Conservation (phyloP, 1,140 invertebrate genomes). For the Maconellicoccus hirsutus region DNA sequence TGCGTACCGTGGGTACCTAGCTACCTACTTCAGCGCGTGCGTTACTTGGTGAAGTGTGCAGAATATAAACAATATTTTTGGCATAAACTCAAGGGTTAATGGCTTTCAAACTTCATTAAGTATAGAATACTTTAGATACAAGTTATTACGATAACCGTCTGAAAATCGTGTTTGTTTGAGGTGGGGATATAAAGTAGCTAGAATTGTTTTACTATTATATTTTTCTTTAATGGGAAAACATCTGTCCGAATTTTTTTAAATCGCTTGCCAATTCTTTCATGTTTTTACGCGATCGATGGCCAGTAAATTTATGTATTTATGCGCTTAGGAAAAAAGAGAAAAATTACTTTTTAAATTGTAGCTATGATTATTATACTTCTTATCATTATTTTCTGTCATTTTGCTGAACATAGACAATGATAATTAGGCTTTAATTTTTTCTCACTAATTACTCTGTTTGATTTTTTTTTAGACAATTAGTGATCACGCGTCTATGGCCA, state of each 20-base stretch:
- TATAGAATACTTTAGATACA: not conserved
- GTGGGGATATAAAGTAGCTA: not conserved
- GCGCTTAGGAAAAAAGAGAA: too few species aligned
- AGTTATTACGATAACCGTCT: not conserved
- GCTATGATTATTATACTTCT: too few species aligned
- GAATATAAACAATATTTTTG: constrained; percentile 5
- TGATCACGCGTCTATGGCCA: constrained; percentile 35
- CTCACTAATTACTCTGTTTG: not conserved
- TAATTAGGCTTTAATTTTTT: too few species aligned
- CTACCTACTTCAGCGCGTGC: too few species aligned
- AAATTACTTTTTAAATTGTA: too few species aligned
- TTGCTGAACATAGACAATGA: too few species aligned
- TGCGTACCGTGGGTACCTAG: too few species aligned
- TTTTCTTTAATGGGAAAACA: not conserved
- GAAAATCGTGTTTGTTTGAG: not conserved
- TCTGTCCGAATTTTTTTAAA: not conserved
- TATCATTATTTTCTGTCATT: too few species aligned
- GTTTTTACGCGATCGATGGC: not conserved
- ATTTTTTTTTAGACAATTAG: constrained; percentile 33
- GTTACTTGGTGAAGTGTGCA: not conserved
- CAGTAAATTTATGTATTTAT: not conserved
- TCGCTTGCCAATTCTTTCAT: not conserved
- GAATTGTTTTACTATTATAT: not conserved
- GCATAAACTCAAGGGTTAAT: not conserved
- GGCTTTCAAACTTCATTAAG: not conserved